These are phyloP conservation scores for Caretta caretta DNA, from an alignment of 2,113 vertebrate species.

Conservation along the genomic window DNA sequence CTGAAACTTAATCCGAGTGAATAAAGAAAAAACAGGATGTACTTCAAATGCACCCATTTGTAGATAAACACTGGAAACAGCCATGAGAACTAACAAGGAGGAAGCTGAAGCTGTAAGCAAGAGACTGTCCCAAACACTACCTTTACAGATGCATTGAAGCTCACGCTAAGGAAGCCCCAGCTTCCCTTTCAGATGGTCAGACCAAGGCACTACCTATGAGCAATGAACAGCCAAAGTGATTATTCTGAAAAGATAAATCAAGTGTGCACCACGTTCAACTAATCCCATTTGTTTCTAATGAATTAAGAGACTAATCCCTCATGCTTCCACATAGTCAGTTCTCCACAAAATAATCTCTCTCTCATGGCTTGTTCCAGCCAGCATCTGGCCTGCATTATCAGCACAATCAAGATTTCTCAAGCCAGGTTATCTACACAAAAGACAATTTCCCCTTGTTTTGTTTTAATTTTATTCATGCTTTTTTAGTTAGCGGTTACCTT, in stretches of 20 bases:
- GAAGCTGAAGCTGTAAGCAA: not conserved
- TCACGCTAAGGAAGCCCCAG: not conserved
- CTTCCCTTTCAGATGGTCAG: not conserved
- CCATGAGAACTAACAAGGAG: not conserved
- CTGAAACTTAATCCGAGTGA: not conserved
- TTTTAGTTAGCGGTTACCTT: constrained; percentile 36
- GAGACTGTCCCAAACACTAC: not conserved
- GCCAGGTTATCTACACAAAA: constrained; percentile 54
- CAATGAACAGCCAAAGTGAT: not conserved
- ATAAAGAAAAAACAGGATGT: not conserved
- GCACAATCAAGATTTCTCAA: not conserved
- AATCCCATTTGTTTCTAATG: not conserved
- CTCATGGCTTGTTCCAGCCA: constrained; percentile 21
- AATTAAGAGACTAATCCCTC: constrained; percentile 16
- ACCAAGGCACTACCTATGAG: not conserved
- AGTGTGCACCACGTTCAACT: not conserved
- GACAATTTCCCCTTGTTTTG: constrained; percentile 22
- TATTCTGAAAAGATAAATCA: not conserved
- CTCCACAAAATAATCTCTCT: not conserved
- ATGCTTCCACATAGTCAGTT: constrained; percentile 4
- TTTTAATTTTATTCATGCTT: constrained; percentile 38
- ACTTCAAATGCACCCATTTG: fast-evolving
- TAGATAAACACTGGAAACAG: not conserved
- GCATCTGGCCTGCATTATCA: constrained; percentile 44
- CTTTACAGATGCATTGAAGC: not conserved